Percentiles rank a stretch among this genome's conserved stretches.
phyloP scores from a whole-genome alignment of 2,888 invertebrate species.

The Microdon myrmicae region DNA sequence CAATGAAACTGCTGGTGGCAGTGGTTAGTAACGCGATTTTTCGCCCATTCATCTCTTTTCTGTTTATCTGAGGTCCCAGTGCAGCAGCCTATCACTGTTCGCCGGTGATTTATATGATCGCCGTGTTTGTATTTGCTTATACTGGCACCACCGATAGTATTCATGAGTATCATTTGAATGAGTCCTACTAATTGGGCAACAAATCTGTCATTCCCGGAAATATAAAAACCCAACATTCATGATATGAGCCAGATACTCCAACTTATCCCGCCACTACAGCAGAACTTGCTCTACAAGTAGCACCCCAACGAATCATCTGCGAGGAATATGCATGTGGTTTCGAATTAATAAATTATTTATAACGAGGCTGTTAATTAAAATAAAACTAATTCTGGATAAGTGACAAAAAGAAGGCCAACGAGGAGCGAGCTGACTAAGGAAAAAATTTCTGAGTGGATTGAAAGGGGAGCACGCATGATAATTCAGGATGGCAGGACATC shows the following conservation, averaged over 20 bases:
- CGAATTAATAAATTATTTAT: slow-evolving; percentile 51
- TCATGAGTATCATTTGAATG: slow-evolving; percentile 47
- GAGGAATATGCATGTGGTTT: slow-evolving; percentile 48
- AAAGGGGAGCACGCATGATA: slow-evolving; percentile 32
- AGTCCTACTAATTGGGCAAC: slow-evolving; percentile 59
- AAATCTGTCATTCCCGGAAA: slow-evolving; percentile 67
- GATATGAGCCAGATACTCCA: too few species aligned
- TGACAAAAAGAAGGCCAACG: slow-evolving; percentile 11
- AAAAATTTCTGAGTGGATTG: slow-evolving; percentile 19
- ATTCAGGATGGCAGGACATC: slow-evolving; percentile 38
- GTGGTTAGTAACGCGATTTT: slow-evolving; percentile 31
- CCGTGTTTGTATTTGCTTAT: slow-evolving; percentile 25
- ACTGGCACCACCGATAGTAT: slow-evolving; percentile 40
- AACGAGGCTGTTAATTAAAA: slow-evolving; percentile 53
- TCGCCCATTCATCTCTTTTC: slow-evolving; percentile 40
- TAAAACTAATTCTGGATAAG: slow-evolving; percentile 46
- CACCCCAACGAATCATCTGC: slow-evolving; percentile 31
- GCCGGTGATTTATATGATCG: slow-evolving; percentile 44
- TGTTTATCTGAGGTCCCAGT: slow-evolving; percentile 21
- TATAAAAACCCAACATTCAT: slow-evolving; percentile 23
- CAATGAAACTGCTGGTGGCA: slow-evolving; percentile 18
- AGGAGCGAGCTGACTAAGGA: neutral
- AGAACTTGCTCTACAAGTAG: neutral
- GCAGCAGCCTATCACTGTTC: slow-evolving; percentile 37
- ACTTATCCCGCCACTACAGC: too few species aligned